Conservation (phyloP, 2,113 vertebrate species). For the Fregetta grallaria region DNA sequence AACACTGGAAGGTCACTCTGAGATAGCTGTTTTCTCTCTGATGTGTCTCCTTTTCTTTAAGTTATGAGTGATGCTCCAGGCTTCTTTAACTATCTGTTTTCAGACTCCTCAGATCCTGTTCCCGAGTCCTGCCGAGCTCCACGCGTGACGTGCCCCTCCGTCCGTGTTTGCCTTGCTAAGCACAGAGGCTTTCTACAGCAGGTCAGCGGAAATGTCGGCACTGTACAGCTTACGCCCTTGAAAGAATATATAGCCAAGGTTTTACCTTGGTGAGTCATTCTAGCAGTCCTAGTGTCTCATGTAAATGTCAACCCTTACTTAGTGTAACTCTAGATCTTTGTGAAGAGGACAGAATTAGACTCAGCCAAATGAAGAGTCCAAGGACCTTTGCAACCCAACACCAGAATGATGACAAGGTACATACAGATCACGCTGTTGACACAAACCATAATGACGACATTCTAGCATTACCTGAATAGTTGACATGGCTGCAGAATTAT, state of each 20-base stretch:
- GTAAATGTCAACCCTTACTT: constrained; percentile 80
- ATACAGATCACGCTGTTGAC: constrained; percentile 46
- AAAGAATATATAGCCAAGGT: constrained; percentile 55
- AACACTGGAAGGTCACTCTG: background rate
- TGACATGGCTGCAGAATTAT: constrained; percentile 57
- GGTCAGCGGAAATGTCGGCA: constrained; percentile 20
- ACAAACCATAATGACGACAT: constrained; percentile 57
- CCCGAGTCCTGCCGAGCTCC: background rate
- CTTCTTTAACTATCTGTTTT: background rate
- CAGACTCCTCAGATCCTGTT: background rate
- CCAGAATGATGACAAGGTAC: constrained; percentile 71
- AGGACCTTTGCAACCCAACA: constrained; percentile 72
- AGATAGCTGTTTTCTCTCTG: background rate
- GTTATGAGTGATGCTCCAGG: background rate
- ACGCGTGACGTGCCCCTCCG: background rate
- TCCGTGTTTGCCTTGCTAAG: background rate
- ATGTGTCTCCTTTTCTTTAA: background rate
- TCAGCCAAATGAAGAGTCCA: constrained; percentile 67
- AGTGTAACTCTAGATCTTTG: constrained; percentile 78
- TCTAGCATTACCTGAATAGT: constrained; percentile 54
- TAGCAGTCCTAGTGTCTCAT: constrained; percentile 58
- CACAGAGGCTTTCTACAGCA: background rate
- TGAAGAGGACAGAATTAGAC: constrained; percentile 77
- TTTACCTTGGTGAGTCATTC: constrained; percentile 70
- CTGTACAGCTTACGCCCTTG: constrained; percentile 55